Evolutionary conservation across 2,113 vertebrate genomes (phyloP), one percentile per base, ranked within the genome.

Genomic region (Xenopus borealis): DNA sequence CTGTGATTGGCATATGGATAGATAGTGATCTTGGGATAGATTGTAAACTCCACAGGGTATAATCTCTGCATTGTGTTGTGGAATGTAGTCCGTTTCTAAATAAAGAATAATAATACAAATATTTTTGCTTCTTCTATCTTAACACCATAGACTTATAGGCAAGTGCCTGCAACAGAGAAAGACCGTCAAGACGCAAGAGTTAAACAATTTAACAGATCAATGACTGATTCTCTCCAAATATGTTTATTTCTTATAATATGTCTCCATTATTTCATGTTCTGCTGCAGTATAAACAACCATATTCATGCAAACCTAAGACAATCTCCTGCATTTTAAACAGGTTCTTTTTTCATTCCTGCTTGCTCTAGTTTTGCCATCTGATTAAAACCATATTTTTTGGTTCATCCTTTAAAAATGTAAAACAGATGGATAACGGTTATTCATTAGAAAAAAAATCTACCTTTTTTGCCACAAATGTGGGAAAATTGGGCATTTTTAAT

Each of bases 351-450:
- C 86, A 85, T 71, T 85, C 64, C 79, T 12, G 52, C 57, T 82
- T 88, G 78, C 79, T 83, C 86, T 81, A 87, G 82, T 82, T 80
- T 62, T 44, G 2, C 83, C 89, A 86, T 89, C 80, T 88, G 87
- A 91, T 89, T 85, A 88, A 89, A 86, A 75, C 81, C 83, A 79
- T 89, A 88, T 86, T 89, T 86, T 87, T 88, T 69, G 17, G 23
- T 57, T 77, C 59, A 64, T 70, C 89, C 88, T 87, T 62, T 89
- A 86, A 80, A 82, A 86, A 82, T 88, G 88, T 89, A 86, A 82
- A 87, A 81, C 82, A 86, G 85, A 83, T 83, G 79, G 72, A 87
- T 83, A 89, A 85, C 81, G 81, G 84, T 86, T 91, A 90, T 81
- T 70, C 83, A 80, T 81, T 81, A 80, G 23, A 27, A 27, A 27